Evolutionary conservation across 2,888 invertebrate species (phyloP), one percentile per base, ranked within the genome.

Genomic region (Clusia tigrina): DNA sequence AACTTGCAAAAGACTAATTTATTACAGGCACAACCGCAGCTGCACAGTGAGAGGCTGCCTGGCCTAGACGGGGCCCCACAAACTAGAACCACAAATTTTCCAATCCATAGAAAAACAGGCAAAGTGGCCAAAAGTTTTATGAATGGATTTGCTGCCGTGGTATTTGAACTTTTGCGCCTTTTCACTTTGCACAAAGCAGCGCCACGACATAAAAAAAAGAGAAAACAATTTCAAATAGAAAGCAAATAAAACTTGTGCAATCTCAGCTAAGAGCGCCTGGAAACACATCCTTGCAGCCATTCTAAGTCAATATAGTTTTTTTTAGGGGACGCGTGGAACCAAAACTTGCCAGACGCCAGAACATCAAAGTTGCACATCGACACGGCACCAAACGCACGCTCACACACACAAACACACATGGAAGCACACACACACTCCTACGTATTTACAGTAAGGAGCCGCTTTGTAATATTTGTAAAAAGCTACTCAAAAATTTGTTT

Each of bases 401-500:
- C 37, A 37, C 25, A 53, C 59, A 26, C 26, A 58, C 20, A 55
- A 37, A 25, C 46, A 37, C 6, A n/a, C 22, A 64, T 18, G 26
- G 23, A 48, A 38, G 18, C 18, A 20, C 18, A 15, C 26, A 53
- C 2, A 38, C 60, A n/a, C 24, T 46, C n/a, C 22, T 53, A 60
- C 62, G 54, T 58, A 56, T 58, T 64, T 68, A 61, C 25, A 60
- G 22, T n/a, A n/a, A n/a, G n/a, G n/a, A n/a, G n/a, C n/a, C n/a
- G n/a, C n/a, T n/a, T n/a, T n/a, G n/a, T n/a, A n/a, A n/a, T n/a
- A n/a, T n/a, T n/a, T n/a, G n/a, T n/a, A n/a, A n/a, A n/a, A 56
- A 65, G 64, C 53, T 46, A 55, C 67, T 66, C 63, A 66, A 65
- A 67, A 68, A 68, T 68, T 64, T 69, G 58, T 69, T 64, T 66